These are phyloP conservation scores for Coccyzus lansbergi DNA, from an alignment of 2,797 vertebrate genomes.

Conservation along the genomic window DNA sequence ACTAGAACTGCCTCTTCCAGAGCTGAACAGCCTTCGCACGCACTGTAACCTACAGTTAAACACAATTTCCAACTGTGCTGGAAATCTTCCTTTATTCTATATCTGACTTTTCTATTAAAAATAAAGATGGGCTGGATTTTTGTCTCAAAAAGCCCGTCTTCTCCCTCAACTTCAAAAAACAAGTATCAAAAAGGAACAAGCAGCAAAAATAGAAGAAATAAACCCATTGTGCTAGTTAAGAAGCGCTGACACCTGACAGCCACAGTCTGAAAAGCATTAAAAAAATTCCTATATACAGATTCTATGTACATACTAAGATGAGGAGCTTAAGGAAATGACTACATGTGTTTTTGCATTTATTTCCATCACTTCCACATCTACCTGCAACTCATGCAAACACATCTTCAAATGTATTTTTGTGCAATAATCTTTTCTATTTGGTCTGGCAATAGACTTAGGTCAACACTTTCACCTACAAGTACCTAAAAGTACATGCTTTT, in stretches of 20 bases:
- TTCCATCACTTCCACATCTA: slow-evolving; percentile 13
- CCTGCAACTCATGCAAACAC: slow-evolving; percentile 24
- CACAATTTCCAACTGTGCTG: slow-evolving; percentile 14
- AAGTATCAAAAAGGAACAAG: slow-evolving; percentile 53
- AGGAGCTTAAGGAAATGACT: slow-evolving; percentile 66
- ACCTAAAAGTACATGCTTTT: neutral
- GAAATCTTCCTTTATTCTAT: slow-evolving; percentile 31
- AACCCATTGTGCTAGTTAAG: neutral
- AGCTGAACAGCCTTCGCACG: neutral
- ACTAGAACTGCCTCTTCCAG: slow-evolving; percentile 50
- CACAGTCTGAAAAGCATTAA: slow-evolving; percentile 5
- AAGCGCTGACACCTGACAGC: slow-evolving; percentile 24
- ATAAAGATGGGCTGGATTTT: slow-evolving; percentile 37
- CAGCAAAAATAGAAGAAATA: slow-evolving; percentile 43
- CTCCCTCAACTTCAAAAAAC: slow-evolving; percentile 27
- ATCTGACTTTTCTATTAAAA: slow-evolving; percentile 55
- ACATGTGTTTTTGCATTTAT: slow-evolving; percentile 47
- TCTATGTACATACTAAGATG: slow-evolving; percentile 52
- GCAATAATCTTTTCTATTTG: slow-evolving; percentile 27
- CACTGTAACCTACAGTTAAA: slow-evolving; percentile 51
- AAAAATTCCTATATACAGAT: slow-evolving; percentile 61
- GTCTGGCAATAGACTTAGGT: neutral
- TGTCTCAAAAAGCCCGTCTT: slow-evolving; percentile 43
- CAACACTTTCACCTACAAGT: neutral
- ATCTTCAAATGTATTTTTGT: slow-evolving; percentile 36